Base-by-base conservation (phyloP, 2,113 vertebrate species). In the Thalassarche chlororhynchos region DNA sequence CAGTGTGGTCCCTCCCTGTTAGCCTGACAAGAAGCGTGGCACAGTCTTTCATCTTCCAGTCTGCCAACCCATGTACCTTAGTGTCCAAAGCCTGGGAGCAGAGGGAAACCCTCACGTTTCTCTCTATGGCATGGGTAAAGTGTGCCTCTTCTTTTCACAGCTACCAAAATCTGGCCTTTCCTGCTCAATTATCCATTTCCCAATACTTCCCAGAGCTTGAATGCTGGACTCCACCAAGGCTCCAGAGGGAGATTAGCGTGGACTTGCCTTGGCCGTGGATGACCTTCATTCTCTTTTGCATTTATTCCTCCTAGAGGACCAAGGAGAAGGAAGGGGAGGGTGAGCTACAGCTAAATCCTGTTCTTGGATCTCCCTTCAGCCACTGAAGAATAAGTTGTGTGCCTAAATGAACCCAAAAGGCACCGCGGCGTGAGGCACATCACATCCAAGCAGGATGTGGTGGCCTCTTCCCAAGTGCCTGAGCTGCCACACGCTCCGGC, bases 391-490 rank as follows among this genome's bases (percentile, higher is more conserved):
- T 60, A 47, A 96, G 25, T n/a, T 51, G 12, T 92, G 84, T 47
- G 77, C 84, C 84, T 84, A 71, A 84, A 79, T 71, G 91, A 96
- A 75, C 89, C 72, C 80, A 38, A 84, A 95, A 96, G 46, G 52
- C 89, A 46, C 68, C 2, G 0, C 68, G 81, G 81, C 2, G 34
- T 91, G 93, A 94, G 77, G 69, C 40, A 49, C 69, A 61, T 70
- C 81, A 40, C 87, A 94, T 89, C 89, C 91, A 72, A 87, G 77
- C n/a, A 38, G 65, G 84, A 96, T 0, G 18, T 68, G 74, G 84
- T 94, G 96, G 96, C 94, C 42, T 82, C 24, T 91, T 96, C 91
- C 97, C 91, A 93, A 95, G 72, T 62, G 82, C 84, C 89, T 74
- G 91, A 94, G 89, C 76, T 89, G 69, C 93, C 65, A 75, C 96